Evolutionary conservation across 2,113 vertebrate genomes (phyloP).

Genomic region (Glaucomys volans): DNA sequence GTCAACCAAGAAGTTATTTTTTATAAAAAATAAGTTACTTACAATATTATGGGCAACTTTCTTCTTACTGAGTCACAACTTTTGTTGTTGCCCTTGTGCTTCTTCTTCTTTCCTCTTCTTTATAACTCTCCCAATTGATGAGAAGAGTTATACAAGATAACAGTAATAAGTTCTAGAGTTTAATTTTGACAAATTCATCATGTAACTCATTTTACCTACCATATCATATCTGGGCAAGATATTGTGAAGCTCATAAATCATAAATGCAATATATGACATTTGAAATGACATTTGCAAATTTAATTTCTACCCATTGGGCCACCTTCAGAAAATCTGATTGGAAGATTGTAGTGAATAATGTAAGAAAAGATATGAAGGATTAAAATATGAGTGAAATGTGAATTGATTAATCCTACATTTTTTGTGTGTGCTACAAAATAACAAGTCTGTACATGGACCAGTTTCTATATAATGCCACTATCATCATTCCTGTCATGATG

Average conservation of each 20-base stretch:
- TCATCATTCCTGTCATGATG: background rate
- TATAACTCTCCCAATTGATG: background rate
- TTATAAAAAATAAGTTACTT: background rate
- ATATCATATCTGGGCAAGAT: background rate
- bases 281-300: background rate
- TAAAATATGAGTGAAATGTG: constrained; percentile 36
- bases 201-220: background rate
- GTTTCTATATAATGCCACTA: background rate
- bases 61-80: background rate
- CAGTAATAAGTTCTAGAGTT: background rate
- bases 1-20: background rate
- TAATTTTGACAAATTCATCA: background rate
- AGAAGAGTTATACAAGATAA: background rate
- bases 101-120: background rate
- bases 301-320: constrained; percentile 34
- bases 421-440: background rate
- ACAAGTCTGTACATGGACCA: background rate
- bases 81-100: constrained; percentile 40
- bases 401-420: constrained; percentile 34
- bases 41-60: constrained; percentile 12
- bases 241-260: background rate
- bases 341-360: constrained; percentile 19
- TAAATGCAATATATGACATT: background rate
- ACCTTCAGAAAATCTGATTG: constrained; percentile 59
- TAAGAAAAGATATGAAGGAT: background rate